Evolutionary conservation across 2,113 vertebrate species (phyloP).

Genomic region (Capra hircus): DNA sequence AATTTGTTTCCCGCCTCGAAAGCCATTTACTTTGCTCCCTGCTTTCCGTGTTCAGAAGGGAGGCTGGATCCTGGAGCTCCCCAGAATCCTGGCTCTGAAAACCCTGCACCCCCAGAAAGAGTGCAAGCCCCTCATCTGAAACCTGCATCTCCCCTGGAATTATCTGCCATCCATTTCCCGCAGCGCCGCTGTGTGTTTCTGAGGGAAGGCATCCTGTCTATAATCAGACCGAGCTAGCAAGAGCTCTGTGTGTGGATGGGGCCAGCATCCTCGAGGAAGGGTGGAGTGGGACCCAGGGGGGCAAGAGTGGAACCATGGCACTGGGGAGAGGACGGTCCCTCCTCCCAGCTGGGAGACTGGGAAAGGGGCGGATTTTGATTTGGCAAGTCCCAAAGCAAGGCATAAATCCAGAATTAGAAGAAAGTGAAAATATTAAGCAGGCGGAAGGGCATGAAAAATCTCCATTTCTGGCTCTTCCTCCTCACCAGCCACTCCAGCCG

Average conservation of each 20-base stretch:
- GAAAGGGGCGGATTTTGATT: background rate
- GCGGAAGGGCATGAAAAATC: background rate
- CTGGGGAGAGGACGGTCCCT: background rate
- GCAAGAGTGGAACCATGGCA: rapidly evolving
- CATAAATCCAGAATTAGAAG: background rate
- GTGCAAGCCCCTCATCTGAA: background rate
- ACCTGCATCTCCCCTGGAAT: background rate
- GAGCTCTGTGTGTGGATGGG: rapidly evolving
- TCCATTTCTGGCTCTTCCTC: background rate
- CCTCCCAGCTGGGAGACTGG: background rate
- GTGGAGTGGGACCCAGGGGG: background rate
- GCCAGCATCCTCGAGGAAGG: background rate
- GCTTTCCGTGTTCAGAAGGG: background rate
- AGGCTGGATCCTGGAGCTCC: background rate
- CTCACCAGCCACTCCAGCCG: background rate
- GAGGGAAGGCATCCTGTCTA: background rate
- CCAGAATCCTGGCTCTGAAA: background rate
- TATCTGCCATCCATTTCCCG: background rate
- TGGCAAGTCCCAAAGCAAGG: background rate
- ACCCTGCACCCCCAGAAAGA: background rate
- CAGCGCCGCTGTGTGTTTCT: rapidly evolving
- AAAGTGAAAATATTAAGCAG: background rate
- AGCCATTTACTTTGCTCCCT: conserved; percentile 57
- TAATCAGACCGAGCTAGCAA: background rate
- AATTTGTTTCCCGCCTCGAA: conserved; percentile 65